Conservation (phyloP, 2,888 invertebrate species). For the Polydrusus tereticollis region DNA sequence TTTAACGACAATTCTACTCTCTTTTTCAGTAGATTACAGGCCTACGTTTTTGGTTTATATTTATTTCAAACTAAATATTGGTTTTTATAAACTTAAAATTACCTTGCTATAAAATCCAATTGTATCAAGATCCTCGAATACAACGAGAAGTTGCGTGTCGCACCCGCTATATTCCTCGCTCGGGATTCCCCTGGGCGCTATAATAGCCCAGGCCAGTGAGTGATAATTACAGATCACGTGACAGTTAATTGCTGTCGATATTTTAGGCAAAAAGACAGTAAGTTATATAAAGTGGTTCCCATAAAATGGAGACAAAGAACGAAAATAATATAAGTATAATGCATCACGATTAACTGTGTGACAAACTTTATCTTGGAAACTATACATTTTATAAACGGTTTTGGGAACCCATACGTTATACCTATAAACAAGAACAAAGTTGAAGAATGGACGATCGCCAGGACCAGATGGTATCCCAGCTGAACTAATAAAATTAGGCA, state of each 20-base stretch:
- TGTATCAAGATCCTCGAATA: constrained; percentile 13
- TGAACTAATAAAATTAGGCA: too few species aligned
- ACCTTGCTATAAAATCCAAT: neutral
- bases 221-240: constrained; percentile 67
- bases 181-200: constrained; percentile 31
- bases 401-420: too few species aligned
- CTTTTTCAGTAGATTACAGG: too few species aligned
- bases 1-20: too few species aligned
- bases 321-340: neutral
- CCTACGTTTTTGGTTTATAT: too few species aligned
- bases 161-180: neutral
- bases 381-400: too few species aligned
- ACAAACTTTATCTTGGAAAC: too few species aligned
- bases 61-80: neutral
- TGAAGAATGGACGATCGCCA: too few species aligned
- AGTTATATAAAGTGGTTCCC: neutral
- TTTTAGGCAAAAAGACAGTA: constrained; percentile 41
- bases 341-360: too few species aligned
- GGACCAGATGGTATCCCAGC: too few species aligned
- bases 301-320: neutral
- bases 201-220: constrained; percentile 62
- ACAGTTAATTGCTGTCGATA: constrained; percentile 65
- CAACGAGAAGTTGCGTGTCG: constrained; percentile 30
- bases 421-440: too few species aligned
- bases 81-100: neutral